Conservation (phyloP, 2,797 vertebrate genomes). For the Parauchenoglanis ngamensis region DNA sequence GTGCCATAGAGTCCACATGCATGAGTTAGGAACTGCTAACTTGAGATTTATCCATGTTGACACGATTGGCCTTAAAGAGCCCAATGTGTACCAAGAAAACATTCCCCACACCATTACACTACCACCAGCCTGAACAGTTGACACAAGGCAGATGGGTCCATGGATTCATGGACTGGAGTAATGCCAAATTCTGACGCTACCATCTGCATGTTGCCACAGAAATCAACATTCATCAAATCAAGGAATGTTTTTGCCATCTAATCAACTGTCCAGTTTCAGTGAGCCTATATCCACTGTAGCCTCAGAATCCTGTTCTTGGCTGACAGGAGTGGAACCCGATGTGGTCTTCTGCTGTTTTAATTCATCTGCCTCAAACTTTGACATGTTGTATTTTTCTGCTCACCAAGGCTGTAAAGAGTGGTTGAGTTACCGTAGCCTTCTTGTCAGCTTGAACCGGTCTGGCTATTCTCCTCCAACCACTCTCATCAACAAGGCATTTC, state of each 20-base stretch:
- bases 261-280: not conserved
- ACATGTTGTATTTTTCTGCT: not conserved
- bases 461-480: not conserved
- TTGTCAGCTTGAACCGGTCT: not conserved
- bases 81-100: not conserved
- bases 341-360: not conserved
- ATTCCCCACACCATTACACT: not conserved
- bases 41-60: not conserved
- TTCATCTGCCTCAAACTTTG: not conserved
- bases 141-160: not conserved
- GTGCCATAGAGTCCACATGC: not conserved
- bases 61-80: not conserved
- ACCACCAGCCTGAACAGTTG: not conserved
- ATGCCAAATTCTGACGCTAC: not conserved
- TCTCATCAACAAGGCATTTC: not conserved
- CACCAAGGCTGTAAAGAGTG: not conserved
- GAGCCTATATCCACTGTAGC: not conserved
- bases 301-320: not conserved
- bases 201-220: not conserved
- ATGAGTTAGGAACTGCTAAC: not conserved
- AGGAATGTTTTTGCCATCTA: no score
- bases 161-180: not conserved
- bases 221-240: not conserved
- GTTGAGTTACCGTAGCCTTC: not conserved
- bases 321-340: not conserved